phyloP scores from a whole-genome alignment of 1,140 invertebrate species.

The Trachymyrmex cornetzi region DNA sequence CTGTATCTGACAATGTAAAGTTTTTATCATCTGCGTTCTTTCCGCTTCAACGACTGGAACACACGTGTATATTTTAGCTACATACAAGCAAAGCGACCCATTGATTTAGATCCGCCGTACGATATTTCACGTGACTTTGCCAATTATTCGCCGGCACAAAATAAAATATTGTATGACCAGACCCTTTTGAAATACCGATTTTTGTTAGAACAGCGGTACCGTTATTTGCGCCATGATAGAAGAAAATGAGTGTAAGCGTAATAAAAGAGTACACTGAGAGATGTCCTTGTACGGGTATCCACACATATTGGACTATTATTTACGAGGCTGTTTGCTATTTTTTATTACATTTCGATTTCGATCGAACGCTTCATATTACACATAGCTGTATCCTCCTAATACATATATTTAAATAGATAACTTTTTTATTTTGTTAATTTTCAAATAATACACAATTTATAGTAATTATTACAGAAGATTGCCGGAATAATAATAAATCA shows the following conservation, averaged over 20 bases:
- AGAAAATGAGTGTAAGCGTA: constrained; percentile 34
- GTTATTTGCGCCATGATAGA: constrained; percentile 49
- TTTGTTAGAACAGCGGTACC: not conserved
- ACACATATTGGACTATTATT: not conserved
- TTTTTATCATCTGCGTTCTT: constrained; percentile 43
- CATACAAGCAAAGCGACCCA: constrained; percentile 8
- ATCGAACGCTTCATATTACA: not conserved
- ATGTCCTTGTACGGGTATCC: too few relatives aligned
- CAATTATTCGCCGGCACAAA: constrained; percentile 50
- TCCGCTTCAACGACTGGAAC: not conserved
- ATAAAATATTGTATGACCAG: constrained; percentile 44
- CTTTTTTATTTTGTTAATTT: not conserved
- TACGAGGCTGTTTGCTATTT: constrained; percentile 18
- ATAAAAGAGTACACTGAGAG: constrained; percentile 38
- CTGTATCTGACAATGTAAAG: constrained; percentile 7
- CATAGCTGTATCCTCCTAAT: not conserved
- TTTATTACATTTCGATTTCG: not conserved
- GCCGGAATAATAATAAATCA: constrained; percentile 19
- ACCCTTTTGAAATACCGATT: constrained; percentile 30
- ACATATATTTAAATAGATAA: not conserved
- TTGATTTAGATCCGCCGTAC: constrained; percentile 28
- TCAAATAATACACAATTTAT: not conserved
- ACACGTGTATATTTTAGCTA: constrained; percentile 33
- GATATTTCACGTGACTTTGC: constrained; percentile 35
- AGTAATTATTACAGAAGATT: not conserved